Evolutionary conservation across 53 echinoderm and acorn worm species (phyloP), one percentile per base, ranked within the genome.

Genomic region (Arbacia lixula): DNA sequence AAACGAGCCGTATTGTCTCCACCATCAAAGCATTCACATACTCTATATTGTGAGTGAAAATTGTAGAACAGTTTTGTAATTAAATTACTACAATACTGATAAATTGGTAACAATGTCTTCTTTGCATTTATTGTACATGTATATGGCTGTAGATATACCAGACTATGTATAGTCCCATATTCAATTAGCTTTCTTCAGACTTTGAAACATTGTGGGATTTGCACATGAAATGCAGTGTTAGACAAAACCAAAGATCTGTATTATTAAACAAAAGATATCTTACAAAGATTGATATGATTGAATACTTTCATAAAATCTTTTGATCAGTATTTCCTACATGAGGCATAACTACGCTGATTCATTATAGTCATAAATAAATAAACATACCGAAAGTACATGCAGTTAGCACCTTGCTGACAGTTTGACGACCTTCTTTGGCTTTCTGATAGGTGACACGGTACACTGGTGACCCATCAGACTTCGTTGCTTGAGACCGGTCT

Each of bases 371-470:
- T n/a, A n/a, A n/a, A n/a, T n/a, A n/a, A n/a, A n/a, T n/a, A n/a
- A n/a, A 84, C 86, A 32, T 3, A 86, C 86, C 66, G 28, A 75
- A 86, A 20, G 86, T 86, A 30, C 64, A 66, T 24, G 76, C 77
- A 36, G 66, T 66, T 0, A 76, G 66, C 52, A 86, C 76, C 19
- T 66, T 76, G 62, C 37, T 64, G 0, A 86, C 65, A 33, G 55
- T 36, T 3, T 29, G 46, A 8, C 77, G 1, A 2, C 88, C 88
- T 27, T 46, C 63, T 28, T 88, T 88, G 54, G 69, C 53, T 25
- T 83, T 83, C n/a, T 68, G 88, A 31, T 49, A 88, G 2, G 60
- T 83, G 46, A 88, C 14, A 0, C 25, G 11, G 55, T 29, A 67
- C 0, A 54, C 53, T 9, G 68, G 78, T 16, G 34, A 36, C 6